Conservation (phyloP, 1,140 invertebrate species). For the Drosophila subpulchrella region DNA sequence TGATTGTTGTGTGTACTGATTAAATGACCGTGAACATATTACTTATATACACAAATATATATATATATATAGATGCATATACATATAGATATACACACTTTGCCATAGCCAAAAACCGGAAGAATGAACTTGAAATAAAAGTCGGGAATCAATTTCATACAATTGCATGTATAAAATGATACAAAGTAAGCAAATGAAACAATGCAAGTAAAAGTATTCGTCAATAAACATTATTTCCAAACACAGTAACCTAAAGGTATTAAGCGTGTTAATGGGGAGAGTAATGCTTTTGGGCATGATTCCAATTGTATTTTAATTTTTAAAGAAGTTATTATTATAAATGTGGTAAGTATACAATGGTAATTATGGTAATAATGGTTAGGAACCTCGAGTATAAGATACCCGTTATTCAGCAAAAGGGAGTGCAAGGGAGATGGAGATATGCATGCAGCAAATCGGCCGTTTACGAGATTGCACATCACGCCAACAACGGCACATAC, state of each 20-base stretch:
- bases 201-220: constrained; percentile 69
- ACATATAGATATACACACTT: constrained; percentile 32
- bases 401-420: too few relatives aligned
- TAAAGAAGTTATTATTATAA: neutral
- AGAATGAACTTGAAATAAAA: constrained; percentile 21
- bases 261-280: neutral
- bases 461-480: too few relatives aligned
- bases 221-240: constrained; percentile 70
- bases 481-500: too few relatives aligned
- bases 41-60: constrained; percentile 36
- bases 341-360: too few relatives aligned
- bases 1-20: constrained; percentile 61
- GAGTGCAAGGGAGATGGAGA: too few relatives aligned
- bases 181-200: constrained; percentile 53
- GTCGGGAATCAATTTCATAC: constrained; percentile 31
- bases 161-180: constrained; percentile 57
- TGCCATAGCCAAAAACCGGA: constrained; percentile 47
- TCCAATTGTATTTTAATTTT: neutral
- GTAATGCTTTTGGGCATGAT: neutral
- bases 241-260: constrained; percentile 23
- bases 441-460: too few relatives aligned
- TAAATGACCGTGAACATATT: constrained; percentile 39
- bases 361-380: too few relatives aligned
- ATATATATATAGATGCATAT: constrained; percentile 20
- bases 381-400: too few relatives aligned